Evolutionary conservation across 2,888 invertebrate genomes (phyloP), one percentile per base, ranked within the genome.

Genomic region (Stegophylla sp.): DNA sequence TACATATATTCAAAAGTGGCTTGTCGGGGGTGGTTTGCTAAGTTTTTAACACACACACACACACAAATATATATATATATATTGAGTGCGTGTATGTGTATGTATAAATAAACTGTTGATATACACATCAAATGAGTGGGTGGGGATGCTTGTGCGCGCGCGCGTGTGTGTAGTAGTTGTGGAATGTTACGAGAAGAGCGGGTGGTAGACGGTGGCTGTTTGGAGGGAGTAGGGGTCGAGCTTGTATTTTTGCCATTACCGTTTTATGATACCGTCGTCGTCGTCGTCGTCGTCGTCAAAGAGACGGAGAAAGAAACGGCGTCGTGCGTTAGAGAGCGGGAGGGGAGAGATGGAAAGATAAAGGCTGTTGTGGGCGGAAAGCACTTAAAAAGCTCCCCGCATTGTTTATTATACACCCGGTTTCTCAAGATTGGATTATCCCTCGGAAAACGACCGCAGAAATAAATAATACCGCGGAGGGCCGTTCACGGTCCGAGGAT

Each of bases 401-500:
- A 79, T 79, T 79, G 79, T 79, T 79, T 71, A 71, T 79, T 71
- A 79, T 79, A 71, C 59, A 71, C 79, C 69, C 79, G 71, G 79
- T 79, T 71, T 79, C 79, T 79, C 79, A 61, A 79, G 79, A 79
- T 79, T 71, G 71, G 79, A 79, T 79, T 79, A 79, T 79, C 79
- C 79, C 71, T 69, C 41, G 56, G 69, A 79, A 79, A 79, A 79
- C 79, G 71, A 71, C 71, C 79, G 61, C 79, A 79, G 71, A 79
- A 79, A 79, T 79, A 71, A 69, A 71, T 71, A 79, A 71, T 63
- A 71, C 69, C 71, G 51, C 48, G 69, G 61, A 34, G 69, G 48
- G 79, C 69, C 48, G 79, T 79, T 79, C 79, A 79, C 79, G 79
- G 79, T 79, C 79, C 79, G 79, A 79, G 69, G 79, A 79, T 79